phyloP scores from a whole-genome alignment of 2,113 vertebrate genomes.

The Herpailurus yagouaroundi region DNA sequence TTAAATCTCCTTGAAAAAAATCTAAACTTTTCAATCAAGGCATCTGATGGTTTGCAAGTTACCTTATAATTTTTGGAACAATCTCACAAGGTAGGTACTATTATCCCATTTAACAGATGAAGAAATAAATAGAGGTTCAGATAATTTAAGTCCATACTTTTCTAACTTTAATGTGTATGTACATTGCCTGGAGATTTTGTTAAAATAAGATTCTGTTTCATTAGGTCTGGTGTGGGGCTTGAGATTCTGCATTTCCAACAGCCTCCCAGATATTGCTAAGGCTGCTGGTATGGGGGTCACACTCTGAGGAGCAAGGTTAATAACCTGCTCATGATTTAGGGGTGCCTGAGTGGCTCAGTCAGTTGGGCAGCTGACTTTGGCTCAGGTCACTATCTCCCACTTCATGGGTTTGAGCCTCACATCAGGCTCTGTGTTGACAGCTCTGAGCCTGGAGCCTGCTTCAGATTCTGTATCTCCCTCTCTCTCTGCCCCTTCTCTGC shows the following conservation, averaged over 20 bases:
- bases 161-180: neutral
- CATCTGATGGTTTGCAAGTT: neutral
- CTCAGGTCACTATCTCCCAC: too few relatives aligned
- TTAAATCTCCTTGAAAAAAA: constrained; percentile 17
- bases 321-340: neutral
- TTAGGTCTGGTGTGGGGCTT: neutral
- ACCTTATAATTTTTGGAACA: neutral
- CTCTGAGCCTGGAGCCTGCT: too few relatives aligned
- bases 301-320: neutral
- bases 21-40: constrained; percentile 8
- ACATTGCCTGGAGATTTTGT: neutral
- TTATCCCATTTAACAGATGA: neutral
- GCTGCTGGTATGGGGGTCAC: neutral
- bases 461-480: too few relatives aligned
- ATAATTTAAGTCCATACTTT: neutral
- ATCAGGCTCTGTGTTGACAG: too few relatives aligned
- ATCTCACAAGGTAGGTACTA: neutral
- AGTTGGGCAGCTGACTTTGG: too few relatives aligned
- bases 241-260: neutral
- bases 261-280: neutral
- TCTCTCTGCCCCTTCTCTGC: too few relatives aligned
- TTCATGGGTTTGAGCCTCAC: too few relatives aligned
- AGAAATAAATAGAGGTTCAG: constrained; percentile 14
- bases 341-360: too few relatives aligned
- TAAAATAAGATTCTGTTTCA: constrained; percentile 23